These are phyloP conservation scores for Oreohelix idahoensis DNA, from an alignment of 1,140 invertebrate species.

Conservation along the genomic window DNA sequence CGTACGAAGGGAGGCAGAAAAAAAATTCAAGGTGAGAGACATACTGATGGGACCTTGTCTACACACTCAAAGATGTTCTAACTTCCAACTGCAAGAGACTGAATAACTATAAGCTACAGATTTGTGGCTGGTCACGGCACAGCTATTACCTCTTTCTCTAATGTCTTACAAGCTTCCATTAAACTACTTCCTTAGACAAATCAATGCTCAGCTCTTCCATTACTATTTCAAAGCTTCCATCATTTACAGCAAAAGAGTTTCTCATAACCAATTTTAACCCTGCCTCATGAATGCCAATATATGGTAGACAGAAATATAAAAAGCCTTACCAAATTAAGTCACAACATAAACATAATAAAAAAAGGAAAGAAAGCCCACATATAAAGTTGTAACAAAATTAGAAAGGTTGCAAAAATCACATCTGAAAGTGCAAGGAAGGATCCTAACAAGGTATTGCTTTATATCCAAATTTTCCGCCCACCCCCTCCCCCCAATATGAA, in stretches of 20 bases:
- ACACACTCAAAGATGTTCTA: no score
- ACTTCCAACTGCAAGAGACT: no score
- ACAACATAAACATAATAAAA: constrained; percentile 14
- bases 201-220: background rate
- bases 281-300: background rate
- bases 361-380: background rate
- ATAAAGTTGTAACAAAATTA: background rate
- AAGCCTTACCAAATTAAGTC: background rate
- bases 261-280: background rate
- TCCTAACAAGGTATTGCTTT: no score
- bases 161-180: no score
- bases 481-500: background rate
- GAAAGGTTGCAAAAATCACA: background rate
- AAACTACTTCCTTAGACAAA: background rate
- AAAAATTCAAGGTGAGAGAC: no score
- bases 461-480: background rate
- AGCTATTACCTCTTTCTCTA: no score
- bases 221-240: background rate
- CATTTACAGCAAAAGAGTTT: constrained; percentile 33
- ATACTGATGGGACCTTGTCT: no score
- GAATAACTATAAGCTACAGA: no score
- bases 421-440: background rate
- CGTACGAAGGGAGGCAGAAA: no score
- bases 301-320: background rate
- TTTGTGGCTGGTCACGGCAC: no score